Percentiles rank a stretch among this genome's conserved stretches.
These are phyloP conservation scores for Craterocephalus amniculus DNA, from an alignment of 2,797 vertebrate species.

Conservation along the genomic window DNA sequence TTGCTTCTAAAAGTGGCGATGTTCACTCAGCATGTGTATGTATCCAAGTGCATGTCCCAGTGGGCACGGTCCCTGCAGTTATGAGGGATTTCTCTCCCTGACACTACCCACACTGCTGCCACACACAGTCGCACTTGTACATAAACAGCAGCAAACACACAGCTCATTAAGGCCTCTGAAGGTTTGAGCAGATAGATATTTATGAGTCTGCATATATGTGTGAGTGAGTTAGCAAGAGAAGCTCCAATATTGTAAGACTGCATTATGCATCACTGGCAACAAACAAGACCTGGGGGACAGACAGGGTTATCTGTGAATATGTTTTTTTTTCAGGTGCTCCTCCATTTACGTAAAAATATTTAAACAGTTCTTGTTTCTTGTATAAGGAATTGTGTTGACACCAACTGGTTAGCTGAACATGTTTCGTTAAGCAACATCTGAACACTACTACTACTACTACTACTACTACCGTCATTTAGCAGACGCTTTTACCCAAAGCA, in stretches of 20 bases:
- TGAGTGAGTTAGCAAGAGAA: background rate
- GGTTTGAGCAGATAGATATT: conserved; percentile 36
- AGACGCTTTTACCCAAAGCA: too few species aligned
- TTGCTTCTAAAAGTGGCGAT: background rate
- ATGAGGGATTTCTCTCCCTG: conserved; percentile 23
- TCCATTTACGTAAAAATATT: background rate
- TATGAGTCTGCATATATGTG: conserved; percentile 17
- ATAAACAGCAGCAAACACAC: conserved; percentile 7
- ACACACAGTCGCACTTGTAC: background rate
- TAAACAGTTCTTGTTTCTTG: background rate
- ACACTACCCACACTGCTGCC: conserved; percentile 17
- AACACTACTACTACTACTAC: too few species aligned
- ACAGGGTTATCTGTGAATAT: background rate
- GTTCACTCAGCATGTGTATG: conserved; percentile 13
- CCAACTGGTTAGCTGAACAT: background rate
- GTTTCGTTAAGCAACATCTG: background rate
- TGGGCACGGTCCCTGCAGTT: conserved; percentile 21
- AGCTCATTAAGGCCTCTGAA: conserved; percentile 50
- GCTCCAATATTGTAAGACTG: conserved; percentile 11
- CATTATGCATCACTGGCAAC: conserved; percentile 11
- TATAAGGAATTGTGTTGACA: background rate
- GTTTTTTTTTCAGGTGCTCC: conserved; percentile 3
- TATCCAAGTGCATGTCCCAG: conserved; percentile 3
- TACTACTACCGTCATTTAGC: too few species aligned
- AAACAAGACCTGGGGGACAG: background rate